Conservation (phyloP, 2,888 invertebrate genomes). For the Sphecodes monilicornis region DNA sequence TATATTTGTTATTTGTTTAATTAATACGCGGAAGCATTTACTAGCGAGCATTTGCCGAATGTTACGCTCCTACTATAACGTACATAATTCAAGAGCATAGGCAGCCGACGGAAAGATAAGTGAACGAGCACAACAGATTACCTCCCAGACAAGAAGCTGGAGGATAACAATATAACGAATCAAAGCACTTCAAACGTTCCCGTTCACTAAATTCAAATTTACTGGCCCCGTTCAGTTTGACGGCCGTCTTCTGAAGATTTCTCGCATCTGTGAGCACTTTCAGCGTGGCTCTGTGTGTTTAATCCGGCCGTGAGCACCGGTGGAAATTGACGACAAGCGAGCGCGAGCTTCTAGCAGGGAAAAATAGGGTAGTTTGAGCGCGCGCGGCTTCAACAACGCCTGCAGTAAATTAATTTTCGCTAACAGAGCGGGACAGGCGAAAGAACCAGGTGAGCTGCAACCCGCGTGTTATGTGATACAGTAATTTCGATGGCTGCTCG, state of each 20-base stretch:
- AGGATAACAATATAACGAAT: neutral
- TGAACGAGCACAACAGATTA: too few species aligned
- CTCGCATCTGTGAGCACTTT: neutral
- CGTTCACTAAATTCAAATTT: slow-evolving; percentile 1
- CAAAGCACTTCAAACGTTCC: neutral
- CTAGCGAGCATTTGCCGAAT: too few species aligned
- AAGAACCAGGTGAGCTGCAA: slow-evolving; percentile 30
- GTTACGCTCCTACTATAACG: too few species aligned
- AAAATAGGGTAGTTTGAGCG: neutral
- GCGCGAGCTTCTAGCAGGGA: neutral
- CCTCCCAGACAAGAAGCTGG: neutral
- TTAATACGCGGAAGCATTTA: too few species aligned
- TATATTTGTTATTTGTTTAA: too few species aligned
- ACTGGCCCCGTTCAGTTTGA: neutral
- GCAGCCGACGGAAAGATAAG: neutral
- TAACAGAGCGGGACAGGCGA: slow-evolving; percentile 11
- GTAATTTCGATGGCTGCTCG: slow-evolving; percentile 3
- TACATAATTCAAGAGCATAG: too few species aligned
- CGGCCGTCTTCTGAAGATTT: slow-evolving; percentile 5
- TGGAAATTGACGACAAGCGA: slow-evolving; percentile 11
- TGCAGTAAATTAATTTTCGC: slow-evolving; percentile 40
- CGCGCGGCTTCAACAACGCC: neutral
- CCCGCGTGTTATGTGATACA: slow-evolving; percentile 9
- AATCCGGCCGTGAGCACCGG: neutral
- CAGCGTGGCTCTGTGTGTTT: neutral